Evolutionary conservation across 92 coral and sea anemone species (phyloP), one percentile per base, ranked within the genome.

Genomic region (Montipora capitata): DNA sequence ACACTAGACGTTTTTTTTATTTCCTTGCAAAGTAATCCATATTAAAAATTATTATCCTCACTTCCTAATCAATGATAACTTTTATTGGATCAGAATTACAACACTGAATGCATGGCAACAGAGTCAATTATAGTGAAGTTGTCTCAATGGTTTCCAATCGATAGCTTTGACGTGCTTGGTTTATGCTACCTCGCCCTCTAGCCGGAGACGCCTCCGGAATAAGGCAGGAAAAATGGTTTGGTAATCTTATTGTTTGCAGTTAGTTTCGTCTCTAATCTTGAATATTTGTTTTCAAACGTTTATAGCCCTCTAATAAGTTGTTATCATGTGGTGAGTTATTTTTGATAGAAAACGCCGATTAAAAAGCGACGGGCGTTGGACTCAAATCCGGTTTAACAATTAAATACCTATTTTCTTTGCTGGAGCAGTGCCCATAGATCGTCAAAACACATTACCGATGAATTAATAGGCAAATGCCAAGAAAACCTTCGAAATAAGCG

Each of bases 281-380:
- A 39, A 63, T 65, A 68, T 81, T 68, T 81, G 85, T 81, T 81
- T 81, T 68, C 77, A 81, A 81, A 68, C 85, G 85, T 81, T 81
- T 81, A 81, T 59, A 66, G 68, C 85, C 54, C 67, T 51, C 16
- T 49, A 69, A 77, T 81, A 81, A 80, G 75, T 80, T 75, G 85
- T 66, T 68, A 63, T 80, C 15, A 75, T 38, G 85, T 68, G 74
- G 63, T 17, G 39, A 63, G 68, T 40, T 52, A 49, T 68, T 81
- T 81, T 68, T 68, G 76, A 35, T n/a, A n/a, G 59, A 9, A 51
- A 49, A 52, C 6, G 39, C 85, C 45, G 66, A 65, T 35, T 65
- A 9, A 10, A 20, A 12, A 62, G 69, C 74, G 71, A 44, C 71
- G 61, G 48, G 62, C 74, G 71, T 79, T 45, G 49, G 3, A 68